A percentile compares a stretch with the other conserved stretches of the same genome.
phyloP scores from a whole-genome alignment of 2,797 vertebrate genomes.

The Vespertilio murinus region DNA sequence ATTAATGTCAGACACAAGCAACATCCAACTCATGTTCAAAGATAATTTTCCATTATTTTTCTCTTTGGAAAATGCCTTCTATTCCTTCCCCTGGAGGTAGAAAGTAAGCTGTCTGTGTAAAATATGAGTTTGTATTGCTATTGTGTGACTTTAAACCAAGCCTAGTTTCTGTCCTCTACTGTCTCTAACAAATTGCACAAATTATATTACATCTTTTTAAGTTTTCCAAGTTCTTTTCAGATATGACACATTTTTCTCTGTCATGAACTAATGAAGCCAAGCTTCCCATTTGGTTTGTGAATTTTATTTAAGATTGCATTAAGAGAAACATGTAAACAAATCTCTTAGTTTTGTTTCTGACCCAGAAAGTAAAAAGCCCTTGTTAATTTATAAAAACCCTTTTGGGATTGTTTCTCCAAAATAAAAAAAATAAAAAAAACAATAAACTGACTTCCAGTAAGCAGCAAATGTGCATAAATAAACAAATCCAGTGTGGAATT shows the following conservation, averaged over 20 bases:
- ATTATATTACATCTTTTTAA: neutral
- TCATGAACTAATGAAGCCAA: neutral
- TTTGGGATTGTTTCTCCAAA: slow-evolving; percentile 14
- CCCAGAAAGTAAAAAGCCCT: slow-evolving; percentile 21
- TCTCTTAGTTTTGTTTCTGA: slow-evolving; percentile 16
- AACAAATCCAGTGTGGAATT: neutral
- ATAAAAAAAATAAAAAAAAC: neutral
- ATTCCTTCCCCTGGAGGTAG: slow-evolving; percentile 24
- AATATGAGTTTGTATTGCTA: slow-evolving; percentile 3
- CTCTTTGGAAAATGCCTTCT: neutral
- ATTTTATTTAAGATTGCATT: neutral
- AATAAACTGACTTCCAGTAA: neutral
- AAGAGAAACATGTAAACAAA: neutral
- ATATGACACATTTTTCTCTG: neutral
- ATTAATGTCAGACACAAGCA: slow-evolving; percentile 50
- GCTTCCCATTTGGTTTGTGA: slow-evolving; percentile 22
- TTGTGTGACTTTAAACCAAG: slow-evolving; percentile 34
- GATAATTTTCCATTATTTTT: slow-evolving; percentile 72
- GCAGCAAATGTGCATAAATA: neutral
- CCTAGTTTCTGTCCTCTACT: neutral
- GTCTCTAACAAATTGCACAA: neutral
- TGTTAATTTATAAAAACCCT: neutral
- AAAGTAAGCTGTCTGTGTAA: slow-evolving; percentile 21
- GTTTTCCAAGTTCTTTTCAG: neutral
- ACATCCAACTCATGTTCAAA: slow-evolving; percentile 73